phyloP scores from a whole-genome alignment of 2,113 vertebrate genomes.

The Collichthys lucidus region DNA sequence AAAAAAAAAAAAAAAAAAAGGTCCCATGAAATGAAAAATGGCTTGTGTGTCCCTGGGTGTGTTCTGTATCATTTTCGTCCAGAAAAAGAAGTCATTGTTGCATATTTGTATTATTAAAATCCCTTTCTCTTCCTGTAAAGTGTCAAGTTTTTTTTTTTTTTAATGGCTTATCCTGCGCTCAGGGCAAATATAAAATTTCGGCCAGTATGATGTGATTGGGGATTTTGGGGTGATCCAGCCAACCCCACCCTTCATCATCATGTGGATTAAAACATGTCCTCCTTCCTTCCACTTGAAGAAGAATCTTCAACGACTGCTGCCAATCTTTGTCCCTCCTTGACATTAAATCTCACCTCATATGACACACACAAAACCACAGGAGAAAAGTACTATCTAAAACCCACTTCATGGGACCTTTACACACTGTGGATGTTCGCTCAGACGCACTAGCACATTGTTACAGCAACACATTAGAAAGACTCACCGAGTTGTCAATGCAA shows the following conservation, averaged over 20 bases:
- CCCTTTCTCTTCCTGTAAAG: constrained; percentile 60
- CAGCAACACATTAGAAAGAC: constrained; percentile 52
- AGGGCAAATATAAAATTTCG: constrained; percentile 33
- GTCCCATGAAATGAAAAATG: constrained; percentile 79
- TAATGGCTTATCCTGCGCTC: constrained; percentile 56
- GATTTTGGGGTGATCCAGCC: constrained; percentile 68
- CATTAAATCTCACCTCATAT: constrained; percentile 2
- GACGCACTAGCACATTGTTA: constrained; percentile 59
- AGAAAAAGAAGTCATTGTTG: constrained; percentile 48
- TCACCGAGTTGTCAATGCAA: constrained; percentile 63
- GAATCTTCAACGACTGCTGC: background rate
- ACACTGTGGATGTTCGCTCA: constrained; percentile 43
- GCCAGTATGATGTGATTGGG: background rate
- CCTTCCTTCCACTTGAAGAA: constrained; percentile 3
- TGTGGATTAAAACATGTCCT: constrained; percentile 14
- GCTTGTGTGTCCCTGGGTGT: constrained; percentile 65
- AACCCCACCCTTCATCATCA: constrained; percentile 50
- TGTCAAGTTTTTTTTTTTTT: constrained; percentile 15
- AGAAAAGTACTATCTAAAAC: constrained; percentile 40
- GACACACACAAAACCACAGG: constrained; percentile 40
- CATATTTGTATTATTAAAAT: constrained; percentile 71
- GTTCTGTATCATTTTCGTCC: background rate
- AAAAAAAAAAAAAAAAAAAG: constrained; percentile 40
- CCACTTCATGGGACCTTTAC: constrained; percentile 76
- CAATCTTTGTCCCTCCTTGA: background rate